Evolutionary conservation across 2,888 invertebrate species (phyloP), one percentile per base, ranked within the genome.

Genomic region (Hoplodrina ambigua): DNA sequence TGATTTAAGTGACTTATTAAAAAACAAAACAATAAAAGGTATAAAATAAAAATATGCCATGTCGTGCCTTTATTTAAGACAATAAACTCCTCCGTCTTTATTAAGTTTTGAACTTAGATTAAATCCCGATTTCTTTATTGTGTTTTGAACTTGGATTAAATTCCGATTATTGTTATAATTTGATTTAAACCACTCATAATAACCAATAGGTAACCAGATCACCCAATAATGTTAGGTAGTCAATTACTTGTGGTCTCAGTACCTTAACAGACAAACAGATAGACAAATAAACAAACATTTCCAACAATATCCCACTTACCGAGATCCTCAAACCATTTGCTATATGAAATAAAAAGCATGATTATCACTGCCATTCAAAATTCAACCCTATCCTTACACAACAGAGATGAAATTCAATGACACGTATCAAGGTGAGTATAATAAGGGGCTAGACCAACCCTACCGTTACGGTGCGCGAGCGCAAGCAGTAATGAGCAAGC

Each of bases 391-490:
- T 37, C 0, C 0, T 0, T 0, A 1, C 0, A 0, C 0, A 0
- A 4, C 57, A 69, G 19, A 53, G 62, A 57, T 44, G 0, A 60
- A 71, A 17, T 73, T 0, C 1, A 64, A n/a, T 62, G 25, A 11
- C 20, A 6, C 0, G 15, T 41, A 1, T 3, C n/a, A 57, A 77
- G 25, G 69, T 76, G 56, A 67, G 74, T 59, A 75, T 83, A 75
- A 72, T 80, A 83, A 87, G 89, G 91, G 90, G 89, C 86, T 89
- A 87, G 86, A 86, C 84, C 91, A 93, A 92, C 94, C 94, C 93
- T 92, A 90, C 91, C 89, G 94, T 94, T 88, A 91, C 92, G 94
- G 90, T 90, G 90, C 86, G 86, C 92, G 87, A 78, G 89, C 91
- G 90, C 92, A 87, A 76, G 70, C 86, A 87, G 88, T 93, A 94